Percentiles rank a stretch among this genome's conserved stretches.
Evolutionary conservation across 2,797 vertebrate genomes (phyloP).

Genomic region (Rhabdophis nuchalis): DNA sequence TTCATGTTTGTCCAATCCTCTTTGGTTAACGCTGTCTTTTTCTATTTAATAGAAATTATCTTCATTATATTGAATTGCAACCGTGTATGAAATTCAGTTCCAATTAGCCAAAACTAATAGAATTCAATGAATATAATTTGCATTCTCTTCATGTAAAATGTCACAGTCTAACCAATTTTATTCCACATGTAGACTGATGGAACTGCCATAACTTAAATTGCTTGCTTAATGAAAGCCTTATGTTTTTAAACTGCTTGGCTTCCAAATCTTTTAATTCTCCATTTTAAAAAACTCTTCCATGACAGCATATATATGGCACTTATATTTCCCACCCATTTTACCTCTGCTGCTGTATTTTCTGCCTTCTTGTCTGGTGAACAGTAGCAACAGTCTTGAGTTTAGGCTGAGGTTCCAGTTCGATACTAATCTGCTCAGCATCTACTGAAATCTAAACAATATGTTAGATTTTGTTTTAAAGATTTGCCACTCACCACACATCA

Average conservation of each 20-base stretch:
- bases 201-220: background rate
- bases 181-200: background rate
- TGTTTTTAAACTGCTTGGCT: background rate
- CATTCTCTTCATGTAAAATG: background rate
- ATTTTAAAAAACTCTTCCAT: background rate
- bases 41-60: background rate
- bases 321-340: slow-evolving; percentile 28
- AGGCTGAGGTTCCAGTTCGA: slow-evolving; percentile 81
- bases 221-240: background rate
- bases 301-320: background rate
- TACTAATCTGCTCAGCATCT: slow-evolving; percentile 82
- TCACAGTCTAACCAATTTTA: background rate
- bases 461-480: background rate
- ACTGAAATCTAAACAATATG: slow-evolving; percentile 77
- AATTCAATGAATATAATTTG: background rate
- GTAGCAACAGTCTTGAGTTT: slow-evolving; percentile 73
- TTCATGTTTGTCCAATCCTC: background rate
- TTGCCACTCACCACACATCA: background rate
- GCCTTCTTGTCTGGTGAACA: slow-evolving; percentile 85
- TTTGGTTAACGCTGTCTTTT: background rate
- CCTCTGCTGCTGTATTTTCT: slow-evolving; percentile 77
- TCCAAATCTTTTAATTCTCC: background rate
- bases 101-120: background rate
- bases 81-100: background rate
- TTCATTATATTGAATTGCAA: background rate